phyloP scores from a whole-genome alignment of 1,140 invertebrate species.

The Drepana arcuata region DNA sequence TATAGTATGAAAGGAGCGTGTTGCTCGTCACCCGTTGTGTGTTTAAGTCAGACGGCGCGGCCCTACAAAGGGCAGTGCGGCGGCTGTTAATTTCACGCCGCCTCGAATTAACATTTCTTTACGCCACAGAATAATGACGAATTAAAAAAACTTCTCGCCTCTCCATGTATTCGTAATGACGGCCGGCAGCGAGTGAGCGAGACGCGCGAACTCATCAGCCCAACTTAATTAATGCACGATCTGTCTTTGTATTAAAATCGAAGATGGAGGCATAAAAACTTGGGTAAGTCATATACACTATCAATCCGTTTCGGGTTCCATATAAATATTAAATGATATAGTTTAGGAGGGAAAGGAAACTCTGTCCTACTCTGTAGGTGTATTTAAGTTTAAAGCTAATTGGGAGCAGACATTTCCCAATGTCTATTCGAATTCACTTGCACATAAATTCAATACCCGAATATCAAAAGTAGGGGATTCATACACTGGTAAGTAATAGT shows the following conservation, averaged over 20 bases:
- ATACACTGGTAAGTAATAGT: too few species aligned
- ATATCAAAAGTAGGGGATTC: too few species aligned
- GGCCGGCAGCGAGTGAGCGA: conserved; percentile 32
- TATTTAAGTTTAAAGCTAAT: too few species aligned
- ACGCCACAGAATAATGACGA: conserved; percentile 70
- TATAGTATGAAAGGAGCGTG: conserved; percentile 47
- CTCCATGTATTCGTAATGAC: conserved; percentile 64
- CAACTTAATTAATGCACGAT: conserved; percentile 67
- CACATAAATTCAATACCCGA: too few species aligned
- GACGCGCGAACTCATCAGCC: conserved; percentile 59
- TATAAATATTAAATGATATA: too few species aligned
- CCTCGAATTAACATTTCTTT: conserved; percentile 73
- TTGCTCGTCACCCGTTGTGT: conserved; percentile 65
- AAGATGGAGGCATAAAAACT: conserved; percentile 37
- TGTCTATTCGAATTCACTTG: too few species aligned
- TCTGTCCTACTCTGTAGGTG: too few species aligned
- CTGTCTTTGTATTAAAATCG: conserved; percentile 68
- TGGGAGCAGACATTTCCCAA: too few species aligned
- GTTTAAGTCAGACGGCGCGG: conserved; percentile 62
- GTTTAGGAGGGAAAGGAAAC: too few species aligned
- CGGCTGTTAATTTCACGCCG: conserved; percentile 72
- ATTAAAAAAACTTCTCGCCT: conserved; percentile 69
- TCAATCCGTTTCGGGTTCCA: too few species aligned
- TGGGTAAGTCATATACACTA: too few species aligned
- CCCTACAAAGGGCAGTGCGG: conserved; percentile 60